A percentile compares a stretch with the other conserved stretches of the same genome.
Conservation (phyloP, 2,797 vertebrate species). For the Capromys pilorides region DNA sequence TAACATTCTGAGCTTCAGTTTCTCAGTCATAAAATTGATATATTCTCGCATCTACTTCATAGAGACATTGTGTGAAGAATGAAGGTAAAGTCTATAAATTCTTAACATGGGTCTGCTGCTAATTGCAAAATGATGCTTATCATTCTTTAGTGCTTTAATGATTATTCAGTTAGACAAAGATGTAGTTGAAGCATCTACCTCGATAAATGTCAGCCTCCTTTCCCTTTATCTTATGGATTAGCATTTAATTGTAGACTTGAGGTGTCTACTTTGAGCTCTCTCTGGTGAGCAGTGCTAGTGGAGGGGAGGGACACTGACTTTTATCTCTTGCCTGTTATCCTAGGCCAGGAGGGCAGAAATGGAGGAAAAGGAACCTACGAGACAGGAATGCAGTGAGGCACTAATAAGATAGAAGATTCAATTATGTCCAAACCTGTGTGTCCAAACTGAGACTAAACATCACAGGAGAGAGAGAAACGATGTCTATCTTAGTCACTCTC, state of each 20-base stretch:
- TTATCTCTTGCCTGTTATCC: not conserved
- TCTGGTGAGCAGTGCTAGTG: not conserved
- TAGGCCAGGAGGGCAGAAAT: not conserved
- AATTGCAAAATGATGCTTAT: slow-evolving; percentile 37
- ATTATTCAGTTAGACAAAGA: slow-evolving; percentile 1
- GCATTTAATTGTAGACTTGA: not conserved
- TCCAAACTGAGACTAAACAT: not conserved
- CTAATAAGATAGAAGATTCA: not conserved
- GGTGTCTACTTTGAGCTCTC: not conserved
- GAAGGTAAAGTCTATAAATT: slow-evolving; percentile 33
- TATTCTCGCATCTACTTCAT: slow-evolving; percentile 22
- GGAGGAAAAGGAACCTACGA: not conserved
- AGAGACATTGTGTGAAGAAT: not conserved
- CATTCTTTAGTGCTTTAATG: slow-evolving; percentile 48
- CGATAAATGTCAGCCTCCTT: not conserved
- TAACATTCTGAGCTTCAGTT: not conserved
- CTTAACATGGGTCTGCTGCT: not conserved
- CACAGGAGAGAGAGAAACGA: not conserved
- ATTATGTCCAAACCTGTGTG: not conserved
- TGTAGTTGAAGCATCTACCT: not conserved
- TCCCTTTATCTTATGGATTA: slow-evolving; percentile 14
- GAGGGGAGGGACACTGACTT: not conserved
- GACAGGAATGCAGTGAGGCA: not conserved
- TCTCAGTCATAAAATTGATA: slow-evolving; percentile 26
- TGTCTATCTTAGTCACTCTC: not conserved